Percentiles rank a stretch among this genome's conserved stretches.
Evolutionary conservation across 2,113 vertebrate genomes (phyloP).

Genomic region (Bubo bubo): DNA sequence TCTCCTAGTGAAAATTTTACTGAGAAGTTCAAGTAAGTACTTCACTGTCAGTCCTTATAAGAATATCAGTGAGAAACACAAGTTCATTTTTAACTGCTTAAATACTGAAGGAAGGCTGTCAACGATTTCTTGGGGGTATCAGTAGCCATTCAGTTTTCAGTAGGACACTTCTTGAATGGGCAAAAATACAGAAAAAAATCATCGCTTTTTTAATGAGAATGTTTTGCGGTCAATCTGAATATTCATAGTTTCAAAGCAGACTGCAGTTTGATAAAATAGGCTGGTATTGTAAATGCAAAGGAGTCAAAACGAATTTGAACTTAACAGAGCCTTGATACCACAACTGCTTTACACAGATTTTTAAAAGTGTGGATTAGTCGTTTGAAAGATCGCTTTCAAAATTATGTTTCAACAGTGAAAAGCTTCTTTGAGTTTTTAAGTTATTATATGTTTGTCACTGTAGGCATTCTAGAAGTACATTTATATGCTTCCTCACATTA

Average conservation of each 20-base stretch:
- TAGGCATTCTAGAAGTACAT: not conserved
- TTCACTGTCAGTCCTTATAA: not conserved
- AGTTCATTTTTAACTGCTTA: not conserved
- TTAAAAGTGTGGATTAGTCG: not conserved
- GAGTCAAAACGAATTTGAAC: not conserved
- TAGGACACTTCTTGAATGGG: not conserved
- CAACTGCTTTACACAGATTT: not conserved
- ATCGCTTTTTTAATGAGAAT: not conserved
- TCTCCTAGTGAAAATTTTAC: constrained; percentile 84
- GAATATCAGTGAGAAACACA: not conserved
- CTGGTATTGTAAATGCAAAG: not conserved
- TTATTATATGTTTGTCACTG: not conserved
- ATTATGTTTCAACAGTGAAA: not conserved
- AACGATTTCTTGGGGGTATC: not conserved
- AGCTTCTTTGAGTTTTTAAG: not conserved
- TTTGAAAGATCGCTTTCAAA: not conserved
- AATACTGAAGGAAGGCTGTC: not conserved
- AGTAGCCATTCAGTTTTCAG: not conserved
- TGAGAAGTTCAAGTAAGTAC: constrained; percentile 88
- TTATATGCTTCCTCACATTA: not conserved
- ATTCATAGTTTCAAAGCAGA: not conserved
- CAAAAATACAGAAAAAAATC: not conserved
- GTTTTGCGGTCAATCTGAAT: not conserved
- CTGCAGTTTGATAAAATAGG: not conserved
- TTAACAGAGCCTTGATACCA: not conserved